Evolutionary conservation across 2,113 vertebrate species (phyloP).

Genomic region (Grammomys surdaster): DNA sequence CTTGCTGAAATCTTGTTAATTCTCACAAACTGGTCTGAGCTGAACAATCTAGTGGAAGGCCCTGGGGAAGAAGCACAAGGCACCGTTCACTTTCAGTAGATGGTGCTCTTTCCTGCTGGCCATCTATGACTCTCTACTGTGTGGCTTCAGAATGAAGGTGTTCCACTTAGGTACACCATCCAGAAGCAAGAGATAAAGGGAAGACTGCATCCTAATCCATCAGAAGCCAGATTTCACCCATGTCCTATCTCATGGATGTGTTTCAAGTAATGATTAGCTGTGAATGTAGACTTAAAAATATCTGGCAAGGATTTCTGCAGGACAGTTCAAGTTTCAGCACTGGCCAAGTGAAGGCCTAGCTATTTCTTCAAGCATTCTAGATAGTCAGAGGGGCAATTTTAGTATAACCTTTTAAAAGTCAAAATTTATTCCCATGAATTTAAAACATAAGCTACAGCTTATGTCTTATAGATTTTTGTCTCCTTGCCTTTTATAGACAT

Average conservation of each 20-base stretch:
- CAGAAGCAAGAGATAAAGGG: constrained; percentile 18
- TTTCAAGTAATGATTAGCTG: constrained; percentile 50
- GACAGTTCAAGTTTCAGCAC: constrained; percentile 12
- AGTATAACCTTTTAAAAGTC: constrained; percentile 37
- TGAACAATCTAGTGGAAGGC: background rate
- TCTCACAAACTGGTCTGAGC: constrained; percentile 39
- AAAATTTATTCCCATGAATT: background rate
- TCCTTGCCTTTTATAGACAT: background rate
- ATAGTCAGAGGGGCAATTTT: background rate
- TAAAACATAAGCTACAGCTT: background rate
- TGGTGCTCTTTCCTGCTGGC: constrained; percentile 60
- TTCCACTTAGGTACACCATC: background rate
- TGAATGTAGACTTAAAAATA: constrained; percentile 39
- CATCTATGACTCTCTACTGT: background rate
- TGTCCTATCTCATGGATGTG: background rate
- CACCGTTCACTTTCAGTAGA: background rate
- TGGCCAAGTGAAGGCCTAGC: background rate
- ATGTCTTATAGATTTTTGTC: background rate
- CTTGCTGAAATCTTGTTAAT: constrained; percentile 66
- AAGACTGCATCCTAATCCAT: constrained; percentile 27
- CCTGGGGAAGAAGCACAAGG: background rate
- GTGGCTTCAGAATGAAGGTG: no score
- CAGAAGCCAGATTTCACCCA: constrained; percentile 47
- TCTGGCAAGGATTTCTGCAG: background rate
- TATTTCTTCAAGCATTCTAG: constrained; percentile 25